A percentile compares a stretch with the other conserved stretches of the same genome.
These are phyloP conservation scores for Tympanuchus pallidicinctus DNA, from an alignment of 2,113 vertebrate species.

Conservation along the genomic window DNA sequence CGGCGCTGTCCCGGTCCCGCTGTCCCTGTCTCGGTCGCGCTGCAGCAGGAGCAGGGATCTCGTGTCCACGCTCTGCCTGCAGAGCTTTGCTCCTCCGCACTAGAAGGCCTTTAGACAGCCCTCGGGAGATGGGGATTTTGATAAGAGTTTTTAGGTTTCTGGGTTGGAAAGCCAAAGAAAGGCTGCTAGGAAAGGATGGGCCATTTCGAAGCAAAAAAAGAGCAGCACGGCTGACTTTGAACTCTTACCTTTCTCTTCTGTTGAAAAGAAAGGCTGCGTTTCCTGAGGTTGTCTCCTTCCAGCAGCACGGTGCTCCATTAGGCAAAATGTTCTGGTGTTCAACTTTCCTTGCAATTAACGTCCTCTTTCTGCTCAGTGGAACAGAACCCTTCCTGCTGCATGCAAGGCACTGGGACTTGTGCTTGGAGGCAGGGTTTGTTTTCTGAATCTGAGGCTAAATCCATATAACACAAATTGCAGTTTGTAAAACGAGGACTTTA, in stretches of 20 bases:
- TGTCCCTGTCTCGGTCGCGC: too few species aligned
- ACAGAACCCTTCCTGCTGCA: background rate
- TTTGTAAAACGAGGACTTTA: background rate
- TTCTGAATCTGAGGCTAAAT: background rate
- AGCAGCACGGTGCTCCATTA: background rate
- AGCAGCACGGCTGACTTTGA: background rate
- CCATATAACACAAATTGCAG: background rate
- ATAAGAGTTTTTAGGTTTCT: background rate
- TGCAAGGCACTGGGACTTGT: background rate
- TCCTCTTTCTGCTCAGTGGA: background rate
- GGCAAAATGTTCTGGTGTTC: background rate
- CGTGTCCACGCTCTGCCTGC: background rate
- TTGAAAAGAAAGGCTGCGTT: background rate
- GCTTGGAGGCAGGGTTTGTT: background rate
- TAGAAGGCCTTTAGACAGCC: background rate
- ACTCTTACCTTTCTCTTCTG: background rate
- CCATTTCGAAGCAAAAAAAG: background rate
- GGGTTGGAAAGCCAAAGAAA: background rate
- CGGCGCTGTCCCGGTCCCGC: background rate
- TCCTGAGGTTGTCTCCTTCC: background rate
- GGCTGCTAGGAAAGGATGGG: background rate
- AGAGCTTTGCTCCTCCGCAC: background rate
- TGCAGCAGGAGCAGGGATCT: background rate
- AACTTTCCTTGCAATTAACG: background rate
- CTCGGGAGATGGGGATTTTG: fast-evolving